A percentile compares a stretch with the other conserved stretches of the same genome.
Conservation (phyloP, 2,888 invertebrate species). For the Melanostoma mellinum region DNA sequence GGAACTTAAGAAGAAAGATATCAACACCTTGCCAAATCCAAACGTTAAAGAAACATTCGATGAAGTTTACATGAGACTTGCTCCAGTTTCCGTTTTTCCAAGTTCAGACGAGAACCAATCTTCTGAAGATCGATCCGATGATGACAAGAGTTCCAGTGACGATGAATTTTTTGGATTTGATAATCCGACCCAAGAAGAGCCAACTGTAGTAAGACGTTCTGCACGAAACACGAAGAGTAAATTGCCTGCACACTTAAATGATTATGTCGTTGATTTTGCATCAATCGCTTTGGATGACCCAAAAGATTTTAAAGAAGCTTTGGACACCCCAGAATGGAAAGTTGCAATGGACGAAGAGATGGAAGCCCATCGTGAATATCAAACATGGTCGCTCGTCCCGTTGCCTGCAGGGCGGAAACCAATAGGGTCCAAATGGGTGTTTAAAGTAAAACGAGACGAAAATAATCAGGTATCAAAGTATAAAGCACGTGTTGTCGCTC, state of each 20-base stretch:
- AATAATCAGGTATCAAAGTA: constrained; percentile 15
- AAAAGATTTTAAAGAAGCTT: constrained; percentile 15
- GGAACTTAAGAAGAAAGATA: constrained; percentile 7
- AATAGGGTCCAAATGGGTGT: constrained; percentile 19
- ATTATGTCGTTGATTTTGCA: constrained; percentile 6
- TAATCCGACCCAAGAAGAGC: neutral
- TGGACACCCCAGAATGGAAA: neutral
- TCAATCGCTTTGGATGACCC: constrained; percentile 8
- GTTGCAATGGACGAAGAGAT: constrained; percentile 16
- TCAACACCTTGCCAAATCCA: neutral
- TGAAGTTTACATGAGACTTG: neutral
- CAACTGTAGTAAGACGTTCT: neutral
- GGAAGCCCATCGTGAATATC: neutral
- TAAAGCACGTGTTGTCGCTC: constrained; percentile 38
- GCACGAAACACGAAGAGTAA: neutral
- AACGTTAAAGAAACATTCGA: neutral
- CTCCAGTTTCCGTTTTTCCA: neutral
- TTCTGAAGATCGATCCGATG: neutral
- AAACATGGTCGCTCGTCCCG: constrained; percentile 9
- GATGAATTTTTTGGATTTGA: constrained; percentile 29
- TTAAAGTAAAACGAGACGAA: constrained; percentile 24
- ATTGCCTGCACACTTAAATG: constrained; percentile 6
- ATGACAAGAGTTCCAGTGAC: constrained; percentile 6
- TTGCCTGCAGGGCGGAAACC: constrained; percentile 33
- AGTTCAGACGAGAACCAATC: neutral